phyloP scores from a whole-genome alignment of 2,888 invertebrate species.

The Ernsta delagoae region DNA sequence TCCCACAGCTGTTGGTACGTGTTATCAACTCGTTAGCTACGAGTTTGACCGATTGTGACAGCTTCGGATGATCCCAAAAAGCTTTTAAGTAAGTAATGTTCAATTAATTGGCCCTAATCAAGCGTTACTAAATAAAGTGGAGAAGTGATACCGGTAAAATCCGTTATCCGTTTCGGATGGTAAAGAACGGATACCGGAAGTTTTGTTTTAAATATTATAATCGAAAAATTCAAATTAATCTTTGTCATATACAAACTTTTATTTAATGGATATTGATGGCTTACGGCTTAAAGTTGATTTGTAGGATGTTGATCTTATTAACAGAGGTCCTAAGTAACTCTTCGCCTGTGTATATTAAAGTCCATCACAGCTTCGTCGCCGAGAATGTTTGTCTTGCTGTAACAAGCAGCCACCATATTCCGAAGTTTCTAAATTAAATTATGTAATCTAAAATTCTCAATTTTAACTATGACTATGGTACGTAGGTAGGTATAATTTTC shows the following conservation, averaged over 20 bases:
- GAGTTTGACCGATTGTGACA: neutral
- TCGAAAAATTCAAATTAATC: too few species aligned
- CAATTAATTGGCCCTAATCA: neutral
- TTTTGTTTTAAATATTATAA: too few species aligned
- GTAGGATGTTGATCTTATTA: neutral
- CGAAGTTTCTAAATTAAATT: neutral
- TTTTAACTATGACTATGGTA: neutral
- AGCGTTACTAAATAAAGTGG: neutral
- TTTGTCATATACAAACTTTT: too few species aligned
- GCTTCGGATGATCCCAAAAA: neutral
- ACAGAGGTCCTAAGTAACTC: neutral
- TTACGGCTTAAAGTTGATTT: neutral
- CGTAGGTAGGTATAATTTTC: neutral
- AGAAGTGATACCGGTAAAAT: neutral
- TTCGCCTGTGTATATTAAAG: neutral
- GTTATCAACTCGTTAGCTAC: neutral
- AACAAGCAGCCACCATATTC: neutral
- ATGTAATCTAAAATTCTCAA: constrained; percentile 4
- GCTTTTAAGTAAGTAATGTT: neutral
- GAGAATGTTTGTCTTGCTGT: neutral
- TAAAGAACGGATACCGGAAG: neutral
- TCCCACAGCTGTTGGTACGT: constrained; percentile 8
- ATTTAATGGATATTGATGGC: too few species aligned
- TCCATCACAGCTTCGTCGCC: neutral
- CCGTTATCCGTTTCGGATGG: neutral